Conservation (phyloP, 2,113 vertebrate species). For the Marcusenius ussheri region DNA sequence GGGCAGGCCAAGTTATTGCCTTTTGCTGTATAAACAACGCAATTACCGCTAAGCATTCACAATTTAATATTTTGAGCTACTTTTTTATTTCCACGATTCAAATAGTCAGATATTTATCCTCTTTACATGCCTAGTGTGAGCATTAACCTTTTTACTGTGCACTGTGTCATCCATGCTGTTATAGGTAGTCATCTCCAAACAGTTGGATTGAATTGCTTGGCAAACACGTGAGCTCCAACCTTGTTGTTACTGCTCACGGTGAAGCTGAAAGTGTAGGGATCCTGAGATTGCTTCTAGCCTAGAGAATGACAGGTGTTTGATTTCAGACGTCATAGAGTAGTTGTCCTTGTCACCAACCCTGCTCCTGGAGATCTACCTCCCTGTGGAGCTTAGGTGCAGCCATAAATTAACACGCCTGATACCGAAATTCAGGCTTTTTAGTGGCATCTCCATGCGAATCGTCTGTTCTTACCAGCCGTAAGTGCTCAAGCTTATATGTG, state of each 20-base stretch:
- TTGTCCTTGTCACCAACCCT: neutral
- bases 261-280: neutral
- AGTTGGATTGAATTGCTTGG: neutral
- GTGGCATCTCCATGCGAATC: too few species aligned
- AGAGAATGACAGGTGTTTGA: slow-evolving; percentile 86
- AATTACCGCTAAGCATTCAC: too few species aligned
- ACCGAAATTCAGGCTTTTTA: too few species aligned
- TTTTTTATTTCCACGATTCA: neutral
- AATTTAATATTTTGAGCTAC: neutral
- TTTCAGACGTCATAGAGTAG: slow-evolving; percentile 93
- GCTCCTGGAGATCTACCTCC: too few species aligned
- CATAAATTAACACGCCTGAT: neutral
- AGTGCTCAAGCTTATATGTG: too few species aligned
- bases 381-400: neutral
- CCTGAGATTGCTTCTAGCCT: slow-evolving; percentile 31
- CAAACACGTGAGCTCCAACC: neutral
- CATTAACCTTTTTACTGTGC: neutral
- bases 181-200: neutral
- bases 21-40: neutral
- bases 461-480: too few species aligned
- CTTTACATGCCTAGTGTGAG: neutral
- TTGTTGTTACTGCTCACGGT: neutral
- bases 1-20: neutral
- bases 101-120: neutral
- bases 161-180: neutral